phyloP scores from a whole-genome alignment of 2,888 invertebrate genomes.

The Sepioteuthis lessoniana region DNA sequence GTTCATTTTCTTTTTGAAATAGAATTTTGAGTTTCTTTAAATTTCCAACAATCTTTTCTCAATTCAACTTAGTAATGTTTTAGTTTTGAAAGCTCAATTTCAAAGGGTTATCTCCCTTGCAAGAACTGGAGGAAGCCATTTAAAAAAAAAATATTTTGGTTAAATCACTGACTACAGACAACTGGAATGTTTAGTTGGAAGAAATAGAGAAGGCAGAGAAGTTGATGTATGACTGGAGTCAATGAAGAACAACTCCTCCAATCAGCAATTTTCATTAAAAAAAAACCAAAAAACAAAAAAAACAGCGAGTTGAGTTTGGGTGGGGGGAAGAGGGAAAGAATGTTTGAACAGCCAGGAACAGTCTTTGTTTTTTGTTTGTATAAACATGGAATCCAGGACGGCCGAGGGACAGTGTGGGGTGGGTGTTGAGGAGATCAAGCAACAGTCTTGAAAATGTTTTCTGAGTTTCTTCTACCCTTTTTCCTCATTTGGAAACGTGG shows the following conservation, averaged over 20 bases:
- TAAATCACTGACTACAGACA: background rate
- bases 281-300: background rate
- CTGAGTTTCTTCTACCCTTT: no score
- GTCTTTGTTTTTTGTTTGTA: background rate
- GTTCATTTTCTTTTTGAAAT: background rate
- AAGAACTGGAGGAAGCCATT: background rate
- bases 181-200: background rate
- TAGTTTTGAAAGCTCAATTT: background rate
- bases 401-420: background rate
- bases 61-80: background rate
- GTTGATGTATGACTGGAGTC: background rate
- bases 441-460: background rate
- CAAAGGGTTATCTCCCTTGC: background rate
- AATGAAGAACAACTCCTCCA: background rate
- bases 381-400: background rate
- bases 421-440: background rate
- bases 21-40: background rate
- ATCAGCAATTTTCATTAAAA: background rate
- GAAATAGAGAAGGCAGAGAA: background rate
- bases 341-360: background rate
- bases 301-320: background rate
- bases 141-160: no score
- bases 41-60: background rate
- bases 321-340: background rate
- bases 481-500: no score